Evolutionary conservation across 2,113 vertebrate species (phyloP).

Genomic region (Chlamydotis undulata): DNA sequence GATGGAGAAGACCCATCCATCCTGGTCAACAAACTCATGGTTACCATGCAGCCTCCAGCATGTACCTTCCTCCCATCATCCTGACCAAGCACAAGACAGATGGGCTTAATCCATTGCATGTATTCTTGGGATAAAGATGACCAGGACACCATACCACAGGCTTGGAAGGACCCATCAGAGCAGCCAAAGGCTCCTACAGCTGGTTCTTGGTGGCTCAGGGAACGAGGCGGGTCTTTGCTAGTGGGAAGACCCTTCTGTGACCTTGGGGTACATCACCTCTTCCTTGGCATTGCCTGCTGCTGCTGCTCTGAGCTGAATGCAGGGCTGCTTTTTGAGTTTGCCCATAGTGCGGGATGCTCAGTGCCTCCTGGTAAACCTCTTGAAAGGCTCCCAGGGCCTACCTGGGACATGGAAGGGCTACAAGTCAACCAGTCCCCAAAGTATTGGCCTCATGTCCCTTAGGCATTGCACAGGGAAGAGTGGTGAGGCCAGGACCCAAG

Average conservation of each 20-base stretch:
- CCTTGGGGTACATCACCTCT: too few species aligned
- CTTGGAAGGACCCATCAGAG: neutral
- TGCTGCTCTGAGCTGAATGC: neutral
- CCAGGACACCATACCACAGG: accelerated
- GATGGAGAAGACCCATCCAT: neutral
- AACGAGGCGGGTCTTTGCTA: neutral
- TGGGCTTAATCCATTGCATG: accelerated
- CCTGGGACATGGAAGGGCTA: neutral
- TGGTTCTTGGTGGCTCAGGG: neutral
- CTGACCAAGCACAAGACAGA: neutral
- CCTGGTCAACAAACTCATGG: neutral
- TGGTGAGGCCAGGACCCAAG: accelerated
- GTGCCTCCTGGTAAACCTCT: neutral
- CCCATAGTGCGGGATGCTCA: neutral
- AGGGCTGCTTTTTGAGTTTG: too few species aligned
- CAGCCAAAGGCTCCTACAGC: neutral
- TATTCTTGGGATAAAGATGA: neutral
- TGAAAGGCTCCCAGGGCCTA: neutral
- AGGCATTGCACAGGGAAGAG: neutral
- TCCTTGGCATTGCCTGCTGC: neutral
- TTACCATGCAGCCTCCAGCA: accelerated
- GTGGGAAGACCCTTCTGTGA: accelerated
- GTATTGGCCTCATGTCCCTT: neutral
- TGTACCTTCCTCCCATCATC: neutral
- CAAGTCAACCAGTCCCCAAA: accelerated